Base-by-base conservation (phyloP, 2,888 invertebrate species). In the Apoda limacodes region DNA sequence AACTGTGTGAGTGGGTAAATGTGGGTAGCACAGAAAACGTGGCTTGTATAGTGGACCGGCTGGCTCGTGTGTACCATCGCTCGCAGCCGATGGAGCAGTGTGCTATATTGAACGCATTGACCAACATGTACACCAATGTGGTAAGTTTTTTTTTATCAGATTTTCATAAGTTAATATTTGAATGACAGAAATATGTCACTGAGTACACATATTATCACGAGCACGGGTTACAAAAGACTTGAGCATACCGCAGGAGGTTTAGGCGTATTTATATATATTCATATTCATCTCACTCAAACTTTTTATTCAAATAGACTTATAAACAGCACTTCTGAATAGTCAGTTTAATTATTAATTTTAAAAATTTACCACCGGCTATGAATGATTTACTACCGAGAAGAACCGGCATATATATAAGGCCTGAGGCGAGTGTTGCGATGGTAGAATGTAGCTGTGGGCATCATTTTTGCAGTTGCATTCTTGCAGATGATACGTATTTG, bases 1-100 rank as follows among this genome's bases (percentile, higher is more conserved):
- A 61, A 11, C 47, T 81, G 3, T 50, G 62, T 2, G 68, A 78
- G 34, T 82, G 81, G 81, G 46, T 75, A 25, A 62, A 62, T 34
- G 50, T 54, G 19, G 65, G 69, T 22, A 54, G 50, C 9, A 44
- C 50, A 0, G 63, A 64, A 4, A 53, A 68, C 19, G 51, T 70
- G 5, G 40, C 45, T 27, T 55, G 49, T 14, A 55, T 81, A 13
- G 48, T 71, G 40, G 52, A 55, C 3, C 45, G 57, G 0, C 40
- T 81, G 9, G 41, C 47, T 3, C 46, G 49, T 11, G 36, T 61
- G 2, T 71, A 60, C 46, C 56, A 51, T 17, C 55, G 75, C 25
- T 63, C 71, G 3, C 53, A 60, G 32, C 63, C 71, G 0, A 39
- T 68, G 10, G 61, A 69, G 21, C 71, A 76, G 42, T 70, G 68